Percentiles rank a stretch among this genome's conserved stretches.
phyloP scores from a whole-genome alignment of 2,113 vertebrate genomes.

The Spizaetus ornatus region DNA sequence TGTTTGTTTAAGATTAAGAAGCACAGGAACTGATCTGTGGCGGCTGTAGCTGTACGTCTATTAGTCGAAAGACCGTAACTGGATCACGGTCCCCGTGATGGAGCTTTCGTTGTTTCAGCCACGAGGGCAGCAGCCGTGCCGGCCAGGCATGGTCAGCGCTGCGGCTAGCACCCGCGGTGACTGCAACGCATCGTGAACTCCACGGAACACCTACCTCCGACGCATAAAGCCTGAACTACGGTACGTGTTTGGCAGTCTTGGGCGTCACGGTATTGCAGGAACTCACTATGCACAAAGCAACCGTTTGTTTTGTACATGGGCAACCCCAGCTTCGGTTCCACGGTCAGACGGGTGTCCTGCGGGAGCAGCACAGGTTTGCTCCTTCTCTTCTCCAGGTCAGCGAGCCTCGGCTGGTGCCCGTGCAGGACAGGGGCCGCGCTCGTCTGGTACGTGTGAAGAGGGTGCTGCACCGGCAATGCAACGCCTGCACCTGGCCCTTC shows the following conservation, averaged over 20 bases:
- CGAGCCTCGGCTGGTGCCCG: not conserved
- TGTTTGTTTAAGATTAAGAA: fast-evolving
- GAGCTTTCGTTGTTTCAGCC: fast-evolving
- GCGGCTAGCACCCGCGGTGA: fast-evolving
- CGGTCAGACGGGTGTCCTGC: fast-evolving
- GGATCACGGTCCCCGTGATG: fast-evolving
- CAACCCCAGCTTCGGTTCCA: not conserved
- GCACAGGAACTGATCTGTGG: fast-evolving
- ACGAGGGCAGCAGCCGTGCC: fast-evolving
- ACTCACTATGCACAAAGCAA: not conserved
- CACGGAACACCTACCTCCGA: fast-evolving
- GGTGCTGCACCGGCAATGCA: not conserved
- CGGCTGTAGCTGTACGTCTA: fast-evolving
- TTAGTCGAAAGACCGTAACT: fast-evolving
- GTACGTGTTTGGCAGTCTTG: not conserved
- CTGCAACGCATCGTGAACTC: fast-evolving
- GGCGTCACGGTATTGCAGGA: not conserved
- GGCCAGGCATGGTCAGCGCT: not conserved
- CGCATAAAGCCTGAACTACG: fast-evolving
- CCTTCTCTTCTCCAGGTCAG: not conserved
- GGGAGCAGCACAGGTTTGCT: not conserved
- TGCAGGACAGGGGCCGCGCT: fast-evolving
- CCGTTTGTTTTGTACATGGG: not conserved
- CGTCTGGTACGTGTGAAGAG: fast-evolving
- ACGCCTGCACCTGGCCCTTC: not conserved